Base-by-base conservation (phyloP, 2,797 vertebrate species). In the Paramormyrops hopkinsi region DNA sequence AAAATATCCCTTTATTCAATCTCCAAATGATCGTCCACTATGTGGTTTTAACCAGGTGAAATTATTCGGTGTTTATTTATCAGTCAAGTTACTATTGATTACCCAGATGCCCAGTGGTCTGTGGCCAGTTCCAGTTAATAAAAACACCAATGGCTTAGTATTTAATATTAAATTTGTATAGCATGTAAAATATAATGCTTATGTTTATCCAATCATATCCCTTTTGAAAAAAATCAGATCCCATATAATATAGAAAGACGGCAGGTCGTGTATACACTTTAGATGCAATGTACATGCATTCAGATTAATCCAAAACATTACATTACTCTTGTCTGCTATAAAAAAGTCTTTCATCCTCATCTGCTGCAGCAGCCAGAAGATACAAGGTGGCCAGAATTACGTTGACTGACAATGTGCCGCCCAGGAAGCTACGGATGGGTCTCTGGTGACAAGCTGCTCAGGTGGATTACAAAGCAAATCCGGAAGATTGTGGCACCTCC, bases 301-400 rank as follows among this genome's bases (percentile, higher is more conserved):
- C 41, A 82, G 17, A 82, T 44, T 87, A 90, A 91, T 69, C 88
- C 88, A 90, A 92, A 88, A 92, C 92, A 92, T 87, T 37, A 11
- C 46, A 33, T 88, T 69, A 51, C 41, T 88, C n/a, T 69, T 25
- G 44, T 44, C 44, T 29, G 46, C 22, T 50, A 51, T 17, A 44
- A 69, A 73, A n/a, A 51, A 9, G 8, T 53, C 5, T 1, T 76
- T 46, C 46, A 33, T 12, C 59, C 4, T 5, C n/a, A 8, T 73
- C 48, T 6, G n/a, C 17, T 17, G 88, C 5, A 91, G 59, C 89
- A 89, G 76, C 76, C 37, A 82, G 76, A 46, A 82, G 76, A 82
- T 22, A 11, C 19, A 2, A 7, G 73, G 41, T n/a, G 17, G 73
- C 14, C 37, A 79, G 37, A 82, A 46, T 82, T 46, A 82, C 7